Percentiles rank a stretch among this genome's conserved stretches.
phyloP scores from a whole-genome alignment of 2,888 invertebrate species.

The Linnaemya tessellans region DNA sequence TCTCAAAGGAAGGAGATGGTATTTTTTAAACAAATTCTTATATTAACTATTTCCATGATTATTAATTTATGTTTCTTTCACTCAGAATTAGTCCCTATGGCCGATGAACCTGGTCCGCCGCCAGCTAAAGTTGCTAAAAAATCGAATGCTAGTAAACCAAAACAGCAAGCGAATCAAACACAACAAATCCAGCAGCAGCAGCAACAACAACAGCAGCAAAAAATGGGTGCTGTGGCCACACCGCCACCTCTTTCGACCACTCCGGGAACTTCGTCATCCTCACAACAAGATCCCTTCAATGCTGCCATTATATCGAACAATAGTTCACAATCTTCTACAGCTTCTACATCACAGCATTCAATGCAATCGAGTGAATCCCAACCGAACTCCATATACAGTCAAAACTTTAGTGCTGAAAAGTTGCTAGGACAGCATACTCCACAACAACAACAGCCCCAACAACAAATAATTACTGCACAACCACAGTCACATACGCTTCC shows the following conservation, averaged over 20 bases:
- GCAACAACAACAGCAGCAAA: slow-evolving; percentile 76
- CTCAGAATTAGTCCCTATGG: slow-evolving; percentile 79
- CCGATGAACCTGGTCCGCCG: slow-evolving; percentile 82
- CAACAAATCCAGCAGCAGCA: slow-evolving; percentile 73
- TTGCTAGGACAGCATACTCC: slow-evolving; percentile 78
- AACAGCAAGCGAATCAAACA: slow-evolving; percentile 75
- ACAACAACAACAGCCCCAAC: slow-evolving; percentile 75
- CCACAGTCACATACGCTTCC: slow-evolving; percentile 72
- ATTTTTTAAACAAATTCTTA: slow-evolving; percentile 10
- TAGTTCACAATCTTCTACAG: slow-evolving; percentile 82
- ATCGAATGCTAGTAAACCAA: slow-evolving; percentile 81
- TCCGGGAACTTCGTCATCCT: slow-evolving; percentile 77
- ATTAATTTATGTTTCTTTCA: slow-evolving; percentile 1
- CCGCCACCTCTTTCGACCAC: slow-evolving; percentile 82
- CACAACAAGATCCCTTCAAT: slow-evolving; percentile 81
- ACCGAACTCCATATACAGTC: slow-evolving; percentile 82
- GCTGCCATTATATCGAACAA: slow-evolving; percentile 82
- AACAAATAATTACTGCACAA: slow-evolving; percentile 68
- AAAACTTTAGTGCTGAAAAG: slow-evolving; percentile 82
- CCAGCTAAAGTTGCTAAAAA: slow-evolving; percentile 82
- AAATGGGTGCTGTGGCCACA: slow-evolving; percentile 79
- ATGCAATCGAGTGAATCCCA: slow-evolving; percentile 82
- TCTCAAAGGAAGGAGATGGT: slow-evolving; percentile 82
- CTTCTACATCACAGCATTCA: slow-evolving; percentile 81
- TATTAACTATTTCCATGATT: neutral